Evolutionary conservation across 2,797 vertebrate species (phyloP), one percentile per base, ranked within the genome.

Genomic region (Pygocentrus nattereri): DNA sequence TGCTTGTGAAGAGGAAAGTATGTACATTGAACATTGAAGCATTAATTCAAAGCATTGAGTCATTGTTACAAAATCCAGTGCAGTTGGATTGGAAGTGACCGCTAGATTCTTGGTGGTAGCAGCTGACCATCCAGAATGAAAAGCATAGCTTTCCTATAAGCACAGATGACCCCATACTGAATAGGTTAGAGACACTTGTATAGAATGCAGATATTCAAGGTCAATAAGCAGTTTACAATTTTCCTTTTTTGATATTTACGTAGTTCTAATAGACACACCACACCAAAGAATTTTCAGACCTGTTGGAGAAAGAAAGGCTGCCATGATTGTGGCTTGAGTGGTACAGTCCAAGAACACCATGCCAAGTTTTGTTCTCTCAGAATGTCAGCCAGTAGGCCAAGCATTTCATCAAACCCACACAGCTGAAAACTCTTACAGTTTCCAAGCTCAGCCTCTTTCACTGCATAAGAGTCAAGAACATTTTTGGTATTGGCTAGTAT

Each of bases 291-390:
- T 12, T 30, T 47, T 49, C 47, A 67, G 77, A 77, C 68, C 50
- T 80, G 78, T 50, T 59, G 18, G 38, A 64, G 31, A 18, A 27
- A 62, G 41, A 67, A 47, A 71, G 15, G 18, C 38, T 76, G 76
- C 68, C 44, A 23, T 56, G 58, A 25, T 62, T 65, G 72, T 56
- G 67, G 71, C 27, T 75, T 56, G 65, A 49, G 49, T 50, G 70
- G 15, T 72, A 27, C 77, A 25, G 47, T 80, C 38, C 58, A 72
- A 76, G 72, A 71, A 65, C 62, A 50, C 50, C 52, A 52, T 73
- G 68, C 79, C 79, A 84, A 62, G 68, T 74, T 81, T 59, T 65
- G 78, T 58, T 80, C 73, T 78, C 69, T 74, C 61, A 74, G 69
- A 61, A 56, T 77, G 69, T 78, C 27, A 47, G 79, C 61, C 83